Evolutionary conservation across 2,113 vertebrate species (phyloP).

Genomic region (Odocoileus hemionus): DNA sequence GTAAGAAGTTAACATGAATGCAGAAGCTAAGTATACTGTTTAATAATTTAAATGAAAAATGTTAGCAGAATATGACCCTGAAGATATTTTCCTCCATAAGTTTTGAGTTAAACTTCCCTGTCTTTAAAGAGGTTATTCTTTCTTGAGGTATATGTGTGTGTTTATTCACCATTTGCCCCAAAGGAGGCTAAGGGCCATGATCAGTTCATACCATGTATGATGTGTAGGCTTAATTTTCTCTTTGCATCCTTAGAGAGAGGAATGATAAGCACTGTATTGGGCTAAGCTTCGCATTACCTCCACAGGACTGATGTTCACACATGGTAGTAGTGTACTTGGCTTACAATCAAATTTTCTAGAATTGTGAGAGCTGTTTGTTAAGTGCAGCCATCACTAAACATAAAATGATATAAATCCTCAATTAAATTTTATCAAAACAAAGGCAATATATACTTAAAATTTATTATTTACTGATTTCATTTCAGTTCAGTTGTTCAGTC

Average conservation of each 20-base stretch:
- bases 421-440: neutral
- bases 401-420: neutral
- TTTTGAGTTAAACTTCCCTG: neutral
- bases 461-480: neutral
- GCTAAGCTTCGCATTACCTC: neutral
- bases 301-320: neutral
- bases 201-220: neutral
- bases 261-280: neutral
- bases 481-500: too few relatives aligned
- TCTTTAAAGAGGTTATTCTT: neutral
- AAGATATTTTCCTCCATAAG: neutral
- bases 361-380: neutral
- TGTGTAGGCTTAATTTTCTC: neutral
- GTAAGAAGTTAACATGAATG: neutral
- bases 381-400: neutral
- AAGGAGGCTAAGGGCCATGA: neutral
- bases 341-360: neutral
- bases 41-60: slow-evolving; percentile 28
- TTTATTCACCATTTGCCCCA: neutral
- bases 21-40: neutral
- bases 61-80: neutral
- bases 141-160: neutral
- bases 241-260: neutral
- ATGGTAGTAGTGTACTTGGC: neutral
- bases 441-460: neutral